phyloP scores from a whole-genome alignment of 2,797 vertebrate species.

The Schizopygopsis malacanthus region DNA sequence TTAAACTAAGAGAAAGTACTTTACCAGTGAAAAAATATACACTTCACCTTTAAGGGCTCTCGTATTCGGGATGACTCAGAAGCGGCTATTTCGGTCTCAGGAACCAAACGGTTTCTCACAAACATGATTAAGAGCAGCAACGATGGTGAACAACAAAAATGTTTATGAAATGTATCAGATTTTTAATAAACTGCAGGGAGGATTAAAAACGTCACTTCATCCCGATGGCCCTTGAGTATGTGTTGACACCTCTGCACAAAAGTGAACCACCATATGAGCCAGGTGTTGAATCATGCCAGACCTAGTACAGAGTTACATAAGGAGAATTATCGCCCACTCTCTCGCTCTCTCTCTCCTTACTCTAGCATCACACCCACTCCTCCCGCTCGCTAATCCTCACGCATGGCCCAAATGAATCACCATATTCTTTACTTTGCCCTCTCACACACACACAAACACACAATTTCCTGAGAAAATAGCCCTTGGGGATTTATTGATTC shows the following conservation, averaged over 20 bases:
- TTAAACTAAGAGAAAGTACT: no score
- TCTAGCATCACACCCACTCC: constrained; percentile 52
- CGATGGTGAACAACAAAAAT: not conserved
- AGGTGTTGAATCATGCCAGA: constrained; percentile 58
- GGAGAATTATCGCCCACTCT: constrained; percentile 58
- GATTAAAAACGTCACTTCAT: constrained; percentile 42
- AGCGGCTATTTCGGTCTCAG: no score
- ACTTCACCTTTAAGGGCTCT: no score
- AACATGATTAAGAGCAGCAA: no score
- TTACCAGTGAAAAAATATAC: no score
- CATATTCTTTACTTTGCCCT: constrained; percentile 36
- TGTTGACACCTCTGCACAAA: constrained; percentile 46
- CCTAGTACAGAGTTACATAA: constrained; percentile 59
- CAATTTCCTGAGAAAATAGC: constrained; percentile 25
- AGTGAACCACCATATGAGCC: constrained; percentile 47
- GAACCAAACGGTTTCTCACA: no score
- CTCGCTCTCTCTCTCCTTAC: constrained; percentile 12
- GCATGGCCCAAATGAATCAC: constrained; percentile 50
- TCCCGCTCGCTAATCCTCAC: constrained; percentile 46
- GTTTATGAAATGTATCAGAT: constrained; percentile 8
- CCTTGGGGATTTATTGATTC: constrained; percentile 36
- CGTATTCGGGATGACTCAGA: no score
- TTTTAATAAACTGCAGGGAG: not conserved
- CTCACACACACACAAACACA: constrained; percentile 5
- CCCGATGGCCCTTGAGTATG: constrained; percentile 28